Evolutionary conservation across 1,140 invertebrate species (phyloP).

Genomic region (Chymomyza costata): DNA sequence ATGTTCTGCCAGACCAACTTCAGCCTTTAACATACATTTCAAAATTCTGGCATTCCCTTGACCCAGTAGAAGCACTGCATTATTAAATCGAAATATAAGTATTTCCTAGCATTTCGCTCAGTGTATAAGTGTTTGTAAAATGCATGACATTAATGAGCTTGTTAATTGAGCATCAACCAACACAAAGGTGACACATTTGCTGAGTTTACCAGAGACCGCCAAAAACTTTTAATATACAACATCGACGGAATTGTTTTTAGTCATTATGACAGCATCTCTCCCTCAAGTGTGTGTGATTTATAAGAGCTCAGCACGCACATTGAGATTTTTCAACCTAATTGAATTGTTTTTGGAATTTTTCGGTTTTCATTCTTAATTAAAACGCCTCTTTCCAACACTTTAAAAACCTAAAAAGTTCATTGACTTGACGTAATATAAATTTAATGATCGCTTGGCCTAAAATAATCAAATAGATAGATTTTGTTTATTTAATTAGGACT

Average conservation of each 20-base stretch:
- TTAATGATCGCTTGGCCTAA: conserved; percentile 34
- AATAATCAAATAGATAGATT: conserved; percentile 25
- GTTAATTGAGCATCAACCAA: conserved; percentile 45
- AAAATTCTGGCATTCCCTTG: too few species aligned
- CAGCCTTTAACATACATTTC: too few species aligned
- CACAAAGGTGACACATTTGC: conserved; percentile 42
- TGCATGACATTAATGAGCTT: conserved; percentile 56
- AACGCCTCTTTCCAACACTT: conserved; percentile 19
- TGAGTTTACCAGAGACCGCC: not conserved
- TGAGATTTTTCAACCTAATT: conserved; percentile 26
- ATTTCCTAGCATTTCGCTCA: conserved; percentile 26
- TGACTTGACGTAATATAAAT: conserved; percentile 48
- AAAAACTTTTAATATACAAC: not conserved
- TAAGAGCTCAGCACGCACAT: conserved; percentile 4
- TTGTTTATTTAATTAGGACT: conserved; percentile 49
- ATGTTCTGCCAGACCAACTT: too few species aligned
- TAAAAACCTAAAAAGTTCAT: conserved; percentile 39
- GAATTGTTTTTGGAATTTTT: conserved; percentile 31
- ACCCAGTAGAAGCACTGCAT: too few species aligned
- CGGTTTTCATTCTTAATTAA: conserved; percentile 36
- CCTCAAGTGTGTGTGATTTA: not conserved
- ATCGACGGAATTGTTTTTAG: not conserved
- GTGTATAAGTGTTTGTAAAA: conserved; percentile 8
- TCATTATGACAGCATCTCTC: not conserved
- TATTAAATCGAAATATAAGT: too few species aligned